Evolutionary conservation across 1,140 invertebrate species (phyloP).

Genomic region (Euura lappo): DNA sequence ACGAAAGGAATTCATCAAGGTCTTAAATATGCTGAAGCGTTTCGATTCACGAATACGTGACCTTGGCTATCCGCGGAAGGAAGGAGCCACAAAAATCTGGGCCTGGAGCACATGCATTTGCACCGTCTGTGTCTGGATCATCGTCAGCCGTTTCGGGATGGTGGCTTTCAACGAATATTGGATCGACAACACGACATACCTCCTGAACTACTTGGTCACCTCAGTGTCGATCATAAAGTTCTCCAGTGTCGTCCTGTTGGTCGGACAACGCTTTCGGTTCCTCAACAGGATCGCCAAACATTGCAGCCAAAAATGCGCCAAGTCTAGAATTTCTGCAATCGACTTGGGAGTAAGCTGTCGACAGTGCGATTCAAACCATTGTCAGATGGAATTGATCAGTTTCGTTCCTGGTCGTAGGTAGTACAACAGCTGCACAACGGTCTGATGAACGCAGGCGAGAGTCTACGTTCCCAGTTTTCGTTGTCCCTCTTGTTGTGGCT

Average conservation of each 20-base stretch:
- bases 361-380: no score
- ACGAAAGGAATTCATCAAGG: conserved; percentile 31
- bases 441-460: conserved; percentile 42
- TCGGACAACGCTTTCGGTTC: conserved; percentile 47
- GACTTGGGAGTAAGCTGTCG: background rate
- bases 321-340: background rate
- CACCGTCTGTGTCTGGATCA: conserved; percentile 34
- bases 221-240: conserved; percentile 42
- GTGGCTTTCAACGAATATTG: conserved; percentile 39
- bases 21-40: conserved; percentile 48
- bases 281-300: conserved; percentile 37
- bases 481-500: conserved; percentile 47
- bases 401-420: conserved; percentile 32
- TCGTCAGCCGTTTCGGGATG: conserved; percentile 43
- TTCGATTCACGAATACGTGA: conserved; percentile 39
- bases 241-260: conserved; percentile 32
- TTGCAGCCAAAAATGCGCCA: conserved; percentile 7
- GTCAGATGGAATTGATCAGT: no score
- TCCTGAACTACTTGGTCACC: conserved; percentile 42
- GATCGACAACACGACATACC: conserved; percentile 41
- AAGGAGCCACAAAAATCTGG: conserved; percentile 26
- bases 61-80: conserved; percentile 40
- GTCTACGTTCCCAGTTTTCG: conserved; percentile 35
- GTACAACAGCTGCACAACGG: conserved; percentile 44
- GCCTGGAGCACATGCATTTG: conserved; percentile 31